phyloP scores from a whole-genome alignment of 2,113 vertebrate genomes.

The Seriola quinqueradiata region DNA sequence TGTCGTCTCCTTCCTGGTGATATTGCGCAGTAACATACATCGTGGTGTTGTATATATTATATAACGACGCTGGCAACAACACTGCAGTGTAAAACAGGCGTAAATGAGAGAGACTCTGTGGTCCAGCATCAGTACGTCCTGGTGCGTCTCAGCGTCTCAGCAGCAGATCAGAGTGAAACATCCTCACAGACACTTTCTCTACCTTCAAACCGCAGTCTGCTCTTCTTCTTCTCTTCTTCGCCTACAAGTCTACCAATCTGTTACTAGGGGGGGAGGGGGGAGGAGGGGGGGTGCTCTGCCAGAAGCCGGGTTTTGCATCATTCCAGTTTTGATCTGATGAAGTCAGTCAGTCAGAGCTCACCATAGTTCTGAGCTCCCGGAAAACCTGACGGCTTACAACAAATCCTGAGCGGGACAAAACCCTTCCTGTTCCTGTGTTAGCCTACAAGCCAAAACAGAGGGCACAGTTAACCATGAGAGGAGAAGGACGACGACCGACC shows the following conservation, averaged over 20 bases:
- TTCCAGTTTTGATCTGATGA: slow-evolving; percentile 63
- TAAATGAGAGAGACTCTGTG: slow-evolving; percentile 36
- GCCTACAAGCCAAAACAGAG: slow-evolving; percentile 85
- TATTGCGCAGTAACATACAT: neutral
- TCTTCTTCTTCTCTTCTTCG: slow-evolving; percentile 31
- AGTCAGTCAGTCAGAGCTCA: slow-evolving; percentile 76
- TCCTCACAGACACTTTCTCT: slow-evolving; percentile 48
- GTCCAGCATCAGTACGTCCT: slow-evolving; percentile 27
- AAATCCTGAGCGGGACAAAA: slow-evolving; percentile 82
- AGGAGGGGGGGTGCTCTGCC: slow-evolving; percentile 56
- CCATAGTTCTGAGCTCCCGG: slow-evolving; percentile 85
- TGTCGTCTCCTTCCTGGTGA: neutral
- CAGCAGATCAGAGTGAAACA: slow-evolving; percentile 62
- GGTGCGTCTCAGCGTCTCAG: slow-evolving; percentile 39
- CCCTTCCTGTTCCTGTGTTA: slow-evolving; percentile 81
- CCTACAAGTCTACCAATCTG: slow-evolving; percentile 27
- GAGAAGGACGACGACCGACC: neutral
- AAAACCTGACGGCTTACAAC: slow-evolving; percentile 85
- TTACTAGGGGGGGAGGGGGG: neutral
- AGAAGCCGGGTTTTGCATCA: slow-evolving; percentile 73
- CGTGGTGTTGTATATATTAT: neutral
- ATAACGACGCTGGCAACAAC: neutral
- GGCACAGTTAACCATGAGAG: slow-evolving; percentile 68
- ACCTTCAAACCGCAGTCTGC: slow-evolving; percentile 40
- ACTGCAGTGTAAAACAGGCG: neutral